Conservation (phyloP, 2,888 invertebrate species). For the Phyto melanocephala region DNA sequence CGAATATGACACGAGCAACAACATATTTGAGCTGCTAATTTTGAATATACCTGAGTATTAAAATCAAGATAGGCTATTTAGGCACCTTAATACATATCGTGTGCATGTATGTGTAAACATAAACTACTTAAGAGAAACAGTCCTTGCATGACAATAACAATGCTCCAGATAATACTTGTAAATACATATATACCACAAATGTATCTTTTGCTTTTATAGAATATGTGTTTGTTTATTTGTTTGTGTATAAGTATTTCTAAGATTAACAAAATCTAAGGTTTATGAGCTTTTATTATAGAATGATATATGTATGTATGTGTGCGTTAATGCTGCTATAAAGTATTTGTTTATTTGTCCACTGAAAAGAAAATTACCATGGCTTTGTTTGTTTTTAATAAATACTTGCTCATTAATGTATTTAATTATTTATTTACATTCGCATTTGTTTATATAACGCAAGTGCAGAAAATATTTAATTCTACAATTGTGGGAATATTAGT, state of each 20-base stretch:
- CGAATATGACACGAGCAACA: neutral
- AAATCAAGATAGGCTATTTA: neutral
- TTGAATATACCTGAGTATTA: constrained; percentile 21
- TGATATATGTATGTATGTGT: neutral
- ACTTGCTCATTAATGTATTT: no score
- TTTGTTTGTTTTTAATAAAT: no score
- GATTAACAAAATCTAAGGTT: neutral
- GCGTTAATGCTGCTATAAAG: neutral
- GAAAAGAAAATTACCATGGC: no score
- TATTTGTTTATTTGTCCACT: neutral
- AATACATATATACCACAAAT: neutral
- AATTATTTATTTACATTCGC: no score
- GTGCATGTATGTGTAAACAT: neutral
- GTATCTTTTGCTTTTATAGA: neutral
- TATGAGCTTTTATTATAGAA: neutral
- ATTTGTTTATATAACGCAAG: no score
- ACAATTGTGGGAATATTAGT: no score
- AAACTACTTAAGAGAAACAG: neutral
- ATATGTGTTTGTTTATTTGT: neutral
- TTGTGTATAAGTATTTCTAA: neutral
- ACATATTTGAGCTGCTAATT: constrained; percentile 8
- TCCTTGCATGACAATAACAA: neutral
- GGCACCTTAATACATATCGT: no score
- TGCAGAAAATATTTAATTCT: no score
- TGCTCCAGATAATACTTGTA: neutral